Evolutionary conservation across 2,113 vertebrate genomes (phyloP).

Genomic region (Clarias batrachus): DNA sequence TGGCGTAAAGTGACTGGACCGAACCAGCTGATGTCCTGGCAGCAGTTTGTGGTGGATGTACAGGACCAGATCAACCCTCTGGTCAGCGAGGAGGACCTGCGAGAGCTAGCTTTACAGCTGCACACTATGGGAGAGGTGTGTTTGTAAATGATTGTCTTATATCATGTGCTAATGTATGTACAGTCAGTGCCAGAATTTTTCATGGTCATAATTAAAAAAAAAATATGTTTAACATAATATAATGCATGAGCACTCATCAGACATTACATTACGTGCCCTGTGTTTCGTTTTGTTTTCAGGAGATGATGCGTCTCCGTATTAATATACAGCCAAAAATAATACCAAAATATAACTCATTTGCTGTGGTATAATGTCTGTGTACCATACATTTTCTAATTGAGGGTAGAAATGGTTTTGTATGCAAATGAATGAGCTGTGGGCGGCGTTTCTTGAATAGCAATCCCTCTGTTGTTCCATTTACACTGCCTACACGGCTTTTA

Average conservation of each 20-base stretch:
- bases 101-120: constrained; percentile 83
- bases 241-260: not conserved
- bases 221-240: too few relatives aligned
- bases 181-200: not conserved
- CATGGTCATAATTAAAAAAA: not conserved
- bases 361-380: not conserved
- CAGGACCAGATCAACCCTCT: constrained; percentile 96
- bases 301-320: not conserved
- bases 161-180: not conserved
- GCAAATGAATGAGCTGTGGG: constrained; percentile 35
- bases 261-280: not conserved
- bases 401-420: not conserved
- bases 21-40: constrained; percentile 93
- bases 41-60: constrained; percentile 90
- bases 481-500: constrained; percentile 26
- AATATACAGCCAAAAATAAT: not conserved
- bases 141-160: not conserved
- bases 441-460: constrained; percentile 15
- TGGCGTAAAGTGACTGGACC: constrained; percentile 94
- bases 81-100: constrained; percentile 88
- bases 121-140: constrained; percentile 92
- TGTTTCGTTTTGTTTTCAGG: not conserved
- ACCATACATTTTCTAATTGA: not conserved
- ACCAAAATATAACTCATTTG: not conserved
- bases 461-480: constrained; percentile 24